Conservation (phyloP, 2,113 vertebrate genomes). For the Leucosticte australis region DNA sequence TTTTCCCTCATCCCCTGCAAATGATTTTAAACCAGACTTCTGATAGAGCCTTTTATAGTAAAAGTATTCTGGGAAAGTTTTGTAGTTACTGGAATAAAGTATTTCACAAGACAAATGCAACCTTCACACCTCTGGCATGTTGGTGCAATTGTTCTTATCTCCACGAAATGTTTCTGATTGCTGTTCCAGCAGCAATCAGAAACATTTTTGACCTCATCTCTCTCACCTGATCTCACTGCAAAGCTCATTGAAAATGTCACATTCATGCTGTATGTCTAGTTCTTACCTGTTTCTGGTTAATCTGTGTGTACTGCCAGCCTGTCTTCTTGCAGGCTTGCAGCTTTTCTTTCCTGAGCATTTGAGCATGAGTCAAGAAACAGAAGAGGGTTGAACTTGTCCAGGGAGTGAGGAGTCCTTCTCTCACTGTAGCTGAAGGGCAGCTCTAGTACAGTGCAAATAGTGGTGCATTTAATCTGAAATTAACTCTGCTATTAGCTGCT, state of each 20-base stretch:
- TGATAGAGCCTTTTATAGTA: background rate
- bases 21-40: background rate
- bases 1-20: background rate
- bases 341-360: background rate
- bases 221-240: background rate
- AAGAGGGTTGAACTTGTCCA: background rate
- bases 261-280: background rate
- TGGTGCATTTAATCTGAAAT: background rate
- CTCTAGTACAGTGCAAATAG: background rate
- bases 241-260: background rate
- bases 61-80: background rate
- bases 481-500: background rate
- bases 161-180: rapidly evolving
- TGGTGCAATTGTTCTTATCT: background rate
- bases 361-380: background rate
- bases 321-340: background rate
- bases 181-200: background rate
- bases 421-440: background rate
- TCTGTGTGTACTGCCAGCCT: background rate
- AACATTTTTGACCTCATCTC: background rate
- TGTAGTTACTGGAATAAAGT: background rate
- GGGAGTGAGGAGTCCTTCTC: background rate
- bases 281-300: background rate
- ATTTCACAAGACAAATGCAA: background rate
- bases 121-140: background rate